These are phyloP conservation scores for Nomada ruficornis DNA, from an alignment of 2,888 invertebrate genomes.

Conservation along the genomic window DNA sequence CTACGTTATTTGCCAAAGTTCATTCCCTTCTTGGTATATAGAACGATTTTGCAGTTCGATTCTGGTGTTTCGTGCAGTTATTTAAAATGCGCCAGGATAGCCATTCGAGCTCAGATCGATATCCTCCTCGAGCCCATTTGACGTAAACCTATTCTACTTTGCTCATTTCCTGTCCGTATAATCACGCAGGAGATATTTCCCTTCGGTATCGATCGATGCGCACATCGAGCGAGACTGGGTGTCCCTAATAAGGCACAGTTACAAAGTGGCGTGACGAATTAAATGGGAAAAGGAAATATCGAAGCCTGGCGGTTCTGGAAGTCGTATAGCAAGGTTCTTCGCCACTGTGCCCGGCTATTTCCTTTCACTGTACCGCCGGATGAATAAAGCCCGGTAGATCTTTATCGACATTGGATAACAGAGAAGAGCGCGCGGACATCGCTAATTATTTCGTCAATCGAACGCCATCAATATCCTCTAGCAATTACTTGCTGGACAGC, in stretches of 20 bases:
- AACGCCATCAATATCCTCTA: conserved; percentile 25
- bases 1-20: too few relatives aligned
- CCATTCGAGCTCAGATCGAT: neutral
- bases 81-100: too few relatives aligned
- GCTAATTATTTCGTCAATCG: conserved; percentile 57
- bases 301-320: conserved; percentile 30
- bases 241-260: conserved; percentile 38
- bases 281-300: conserved; percentile 38
- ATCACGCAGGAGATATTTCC: conserved; percentile 14
- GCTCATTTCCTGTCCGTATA: conserved; percentile 26
- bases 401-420: conserved; percentile 24
- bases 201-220: neutral
- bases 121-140: neutral
- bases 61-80: too few relatives aligned
- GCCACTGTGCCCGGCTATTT: conserved; percentile 52
- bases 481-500: conserved; percentile 34
- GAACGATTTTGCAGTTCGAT: too few relatives aligned
- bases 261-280: conserved; percentile 28
- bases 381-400: conserved; percentile 57
- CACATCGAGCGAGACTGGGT: neutral
- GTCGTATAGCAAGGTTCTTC: conserved; percentile 25
- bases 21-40: too few relatives aligned
- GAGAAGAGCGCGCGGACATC: conserved; percentile 18
- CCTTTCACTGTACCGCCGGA: conserved; percentile 68
- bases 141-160: neutral